These are phyloP conservation scores for Sebastes taczanowskii DNA, from an alignment of 2,797 vertebrate species.

Conservation along the genomic window DNA sequence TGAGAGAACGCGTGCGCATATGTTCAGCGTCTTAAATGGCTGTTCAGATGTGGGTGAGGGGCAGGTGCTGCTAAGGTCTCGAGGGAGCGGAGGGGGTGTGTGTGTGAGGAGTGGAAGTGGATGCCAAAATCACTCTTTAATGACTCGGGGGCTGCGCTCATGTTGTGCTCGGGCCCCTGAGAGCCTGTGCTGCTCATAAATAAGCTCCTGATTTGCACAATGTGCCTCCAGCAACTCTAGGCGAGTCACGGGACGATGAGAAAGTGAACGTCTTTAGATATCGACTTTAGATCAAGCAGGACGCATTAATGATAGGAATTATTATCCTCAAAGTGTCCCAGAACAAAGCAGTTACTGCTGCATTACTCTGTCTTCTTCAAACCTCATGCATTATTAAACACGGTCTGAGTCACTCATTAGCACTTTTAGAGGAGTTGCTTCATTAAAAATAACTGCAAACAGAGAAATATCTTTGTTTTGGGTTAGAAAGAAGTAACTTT, in stretches of 20 bases:
- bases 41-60: conserved; percentile 69
- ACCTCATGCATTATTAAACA: not conserved
- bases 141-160: conserved; percentile 69
- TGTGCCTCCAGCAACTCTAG: conserved; percentile 46
- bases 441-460: not conserved
- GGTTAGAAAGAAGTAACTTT: not conserved
- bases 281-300: conserved; percentile 5
- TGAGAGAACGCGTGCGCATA: conserved; percentile 66
- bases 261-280: conserved; percentile 24
- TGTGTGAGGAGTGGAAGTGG: conserved; percentile 48
- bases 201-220: conserved; percentile 80
- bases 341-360: conserved; percentile 7
- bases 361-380: not conserved
- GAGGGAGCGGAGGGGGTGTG: conserved; percentile 48
- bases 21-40: conserved; percentile 70
- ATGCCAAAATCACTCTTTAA: conserved; percentile 82
- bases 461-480: not conserved
- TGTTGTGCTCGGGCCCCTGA: conserved; percentile 63
- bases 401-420: not conserved
- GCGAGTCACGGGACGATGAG: conserved; percentile 20
- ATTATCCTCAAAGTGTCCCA: not conserved
- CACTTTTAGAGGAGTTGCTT: not conserved
- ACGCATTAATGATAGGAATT: conserved; percentile 11
- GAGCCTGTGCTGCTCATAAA: conserved; percentile 75
- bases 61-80: conserved; percentile 74